phyloP scores from a whole-genome alignment of 2,888 invertebrate genomes.

The Dromius quadrimaculatus region DNA sequence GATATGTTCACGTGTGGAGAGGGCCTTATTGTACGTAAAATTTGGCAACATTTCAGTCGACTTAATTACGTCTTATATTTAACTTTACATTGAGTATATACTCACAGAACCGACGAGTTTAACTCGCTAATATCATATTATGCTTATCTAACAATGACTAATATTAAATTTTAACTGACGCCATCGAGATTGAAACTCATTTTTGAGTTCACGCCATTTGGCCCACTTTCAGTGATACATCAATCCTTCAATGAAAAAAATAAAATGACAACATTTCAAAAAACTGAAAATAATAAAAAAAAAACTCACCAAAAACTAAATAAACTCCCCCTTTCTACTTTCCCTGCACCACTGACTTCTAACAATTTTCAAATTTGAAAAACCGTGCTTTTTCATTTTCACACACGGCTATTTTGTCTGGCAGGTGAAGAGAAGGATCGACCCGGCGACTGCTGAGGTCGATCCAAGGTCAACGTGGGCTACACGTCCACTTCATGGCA shows the following conservation, averaged over 20 bases:
- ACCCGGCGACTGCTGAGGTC: conserved; percentile 6
- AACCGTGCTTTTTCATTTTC: too few relatives aligned
- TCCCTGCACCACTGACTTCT: neutral
- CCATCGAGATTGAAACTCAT: too few relatives aligned
- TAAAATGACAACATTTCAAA: too few relatives aligned
- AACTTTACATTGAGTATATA: neutral
- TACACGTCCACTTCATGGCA: conserved; percentile 90
- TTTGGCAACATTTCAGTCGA: conserved; percentile 49
- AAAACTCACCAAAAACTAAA: neutral
- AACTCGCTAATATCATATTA: too few relatives aligned
- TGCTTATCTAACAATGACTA: neutral
- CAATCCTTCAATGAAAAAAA: too few relatives aligned
- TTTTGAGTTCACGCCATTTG: too few relatives aligned
- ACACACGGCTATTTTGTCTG: conserved; percentile 7
- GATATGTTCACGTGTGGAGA: neutral
- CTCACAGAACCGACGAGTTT: conserved; percentile 25
- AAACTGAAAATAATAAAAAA: neutral
- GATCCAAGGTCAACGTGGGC: conserved; percentile 67
- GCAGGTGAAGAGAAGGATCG: neutral
- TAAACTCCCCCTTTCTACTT: neutral
- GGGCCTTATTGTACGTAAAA: conserved; percentile 40
- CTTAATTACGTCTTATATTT: neutral
- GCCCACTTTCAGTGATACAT: too few relatives aligned
- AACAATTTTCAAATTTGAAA: neutral
- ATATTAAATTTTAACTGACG: conserved; percentile 3